Conservation (phyloP, 2,888 invertebrate genomes). For the Acleris emargana region DNA sequence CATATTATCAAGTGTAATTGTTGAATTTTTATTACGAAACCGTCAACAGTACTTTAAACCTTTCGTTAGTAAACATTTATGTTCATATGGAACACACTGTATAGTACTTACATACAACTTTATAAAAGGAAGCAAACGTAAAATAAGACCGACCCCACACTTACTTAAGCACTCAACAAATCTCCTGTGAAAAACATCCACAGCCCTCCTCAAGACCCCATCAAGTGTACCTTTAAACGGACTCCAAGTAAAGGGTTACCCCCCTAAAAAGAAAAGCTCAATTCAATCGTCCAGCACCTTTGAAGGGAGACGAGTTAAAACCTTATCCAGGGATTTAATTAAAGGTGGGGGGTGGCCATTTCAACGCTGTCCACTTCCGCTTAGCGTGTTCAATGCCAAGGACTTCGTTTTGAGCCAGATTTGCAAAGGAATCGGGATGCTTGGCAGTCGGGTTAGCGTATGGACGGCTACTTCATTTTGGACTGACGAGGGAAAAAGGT, state of each 20-base stretch:
- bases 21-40: too few relatives aligned
- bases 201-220: neutral
- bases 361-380: slow-evolving; percentile 74
- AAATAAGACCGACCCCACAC: neutral
- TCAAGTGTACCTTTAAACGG: slow-evolving; percentile 17
- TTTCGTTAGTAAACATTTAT: too few relatives aligned
- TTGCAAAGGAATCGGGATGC: too few relatives aligned
- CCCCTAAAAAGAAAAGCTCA: slow-evolving; percentile 47
- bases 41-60: too few relatives aligned
- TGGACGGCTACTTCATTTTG: slow-evolving; percentile 77
- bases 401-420: too few relatives aligned
- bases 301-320: slow-evolving; percentile 74
- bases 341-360: slow-evolving; percentile 64
- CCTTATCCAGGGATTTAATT: slow-evolving; percentile 80
- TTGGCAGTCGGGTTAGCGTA: slow-evolving; percentile 50
- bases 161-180: neutral
- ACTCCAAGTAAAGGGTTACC: slow-evolving; percentile 17
- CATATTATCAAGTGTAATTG: too few relatives aligned
- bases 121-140: neutral
- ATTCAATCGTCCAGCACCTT: slow-evolving; percentile 58
- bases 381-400: slow-evolving; percentile 30
- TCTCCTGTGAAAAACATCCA: slow-evolving; percentile 1
- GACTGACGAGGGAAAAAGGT: slow-evolving; percentile 69
- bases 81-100: too few relatives aligned
- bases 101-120: too few relatives aligned